Conservation (phyloP, 2,797 vertebrate species). For the Miichthys miiuy region DNA sequence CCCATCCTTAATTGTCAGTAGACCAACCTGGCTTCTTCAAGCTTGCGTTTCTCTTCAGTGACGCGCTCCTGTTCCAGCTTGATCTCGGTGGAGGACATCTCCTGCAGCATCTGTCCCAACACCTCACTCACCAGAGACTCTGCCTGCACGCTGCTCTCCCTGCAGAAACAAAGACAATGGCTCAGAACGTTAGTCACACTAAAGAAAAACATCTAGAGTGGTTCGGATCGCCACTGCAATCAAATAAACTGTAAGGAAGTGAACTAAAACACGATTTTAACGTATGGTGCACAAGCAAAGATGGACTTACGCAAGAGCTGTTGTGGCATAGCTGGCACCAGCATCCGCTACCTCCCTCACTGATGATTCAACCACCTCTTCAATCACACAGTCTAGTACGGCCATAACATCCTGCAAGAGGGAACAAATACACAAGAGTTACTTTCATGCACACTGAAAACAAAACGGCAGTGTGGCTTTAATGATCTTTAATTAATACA, state of each 20-base stretch:
- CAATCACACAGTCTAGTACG: conserved; percentile 87
- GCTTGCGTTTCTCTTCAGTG: conserved; percentile 86
- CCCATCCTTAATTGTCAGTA: neutral
- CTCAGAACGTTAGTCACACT: neutral
- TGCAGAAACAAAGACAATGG: conserved; percentile 65
- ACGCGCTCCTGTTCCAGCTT: conserved; percentile 82
- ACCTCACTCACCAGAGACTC: conserved; percentile 86
- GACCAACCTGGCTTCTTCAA: conserved; percentile 90
- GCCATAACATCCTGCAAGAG: conserved; percentile 85
- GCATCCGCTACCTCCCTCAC: conserved; percentile 81
- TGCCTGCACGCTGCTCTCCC: conserved; percentile 82
- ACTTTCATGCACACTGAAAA: neutral
- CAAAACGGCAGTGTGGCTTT: neutral
- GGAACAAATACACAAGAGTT: neutral
- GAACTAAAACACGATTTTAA: neutral
- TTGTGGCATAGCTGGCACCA: conserved; percentile 79
- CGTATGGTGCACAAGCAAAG: neutral
- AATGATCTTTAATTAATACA: neutral
- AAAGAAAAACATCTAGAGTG: neutral
- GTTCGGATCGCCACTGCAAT: neutral
- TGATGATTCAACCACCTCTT: conserved; percentile 86
- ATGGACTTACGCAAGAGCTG: conserved; percentile 86
- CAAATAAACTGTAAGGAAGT: neutral
- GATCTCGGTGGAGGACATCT: conserved; percentile 80
- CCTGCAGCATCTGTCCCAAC: conserved; percentile 81